phyloP scores from a whole-genome alignment of 2,797 vertebrate species.

The Onychomys leucogaster region DNA sequence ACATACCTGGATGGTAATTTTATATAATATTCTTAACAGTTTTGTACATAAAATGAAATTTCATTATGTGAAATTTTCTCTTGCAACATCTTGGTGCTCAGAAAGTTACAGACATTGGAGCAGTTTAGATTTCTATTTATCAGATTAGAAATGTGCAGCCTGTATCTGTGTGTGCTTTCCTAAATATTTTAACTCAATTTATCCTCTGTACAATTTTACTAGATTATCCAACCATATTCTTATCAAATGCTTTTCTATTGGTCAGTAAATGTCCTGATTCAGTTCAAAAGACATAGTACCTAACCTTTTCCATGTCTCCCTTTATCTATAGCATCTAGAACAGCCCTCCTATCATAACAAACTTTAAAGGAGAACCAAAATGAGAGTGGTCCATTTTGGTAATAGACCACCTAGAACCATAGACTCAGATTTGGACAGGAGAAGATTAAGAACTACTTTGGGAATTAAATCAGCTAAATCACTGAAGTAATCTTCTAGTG shows the following conservation, averaged over 20 bases:
- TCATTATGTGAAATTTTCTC: neutral
- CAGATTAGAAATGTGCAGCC: neutral
- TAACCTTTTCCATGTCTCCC: neutral
- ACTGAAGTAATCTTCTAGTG: neutral
- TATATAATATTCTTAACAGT: neutral
- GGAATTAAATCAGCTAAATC: slow-evolving; percentile 27
- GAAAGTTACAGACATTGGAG: neutral
- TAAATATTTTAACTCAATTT: slow-evolving; percentile 47
- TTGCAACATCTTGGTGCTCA: neutral
- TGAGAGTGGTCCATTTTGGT: slow-evolving; percentile 3
- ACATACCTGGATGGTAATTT: neutral
- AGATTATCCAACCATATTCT: neutral
- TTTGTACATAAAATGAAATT: neutral
- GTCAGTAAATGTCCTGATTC: neutral
- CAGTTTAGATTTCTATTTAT: neutral
- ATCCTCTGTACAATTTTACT: slow-evolving; percentile 7
- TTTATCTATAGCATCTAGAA: neutral
- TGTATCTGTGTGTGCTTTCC: slow-evolving; percentile 11
- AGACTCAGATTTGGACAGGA: neutral
- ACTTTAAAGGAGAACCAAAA: slow-evolving; percentile 21
- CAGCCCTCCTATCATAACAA: slow-evolving; percentile 7
- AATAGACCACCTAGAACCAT: slow-evolving; percentile 46
- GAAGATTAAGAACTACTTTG: neutral
- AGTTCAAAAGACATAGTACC: neutral
- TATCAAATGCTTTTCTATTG: slow-evolving; percentile 51